phyloP scores from a whole-genome alignment of 2,113 vertebrate species.

The Psilopogon haemacephalus region DNA sequence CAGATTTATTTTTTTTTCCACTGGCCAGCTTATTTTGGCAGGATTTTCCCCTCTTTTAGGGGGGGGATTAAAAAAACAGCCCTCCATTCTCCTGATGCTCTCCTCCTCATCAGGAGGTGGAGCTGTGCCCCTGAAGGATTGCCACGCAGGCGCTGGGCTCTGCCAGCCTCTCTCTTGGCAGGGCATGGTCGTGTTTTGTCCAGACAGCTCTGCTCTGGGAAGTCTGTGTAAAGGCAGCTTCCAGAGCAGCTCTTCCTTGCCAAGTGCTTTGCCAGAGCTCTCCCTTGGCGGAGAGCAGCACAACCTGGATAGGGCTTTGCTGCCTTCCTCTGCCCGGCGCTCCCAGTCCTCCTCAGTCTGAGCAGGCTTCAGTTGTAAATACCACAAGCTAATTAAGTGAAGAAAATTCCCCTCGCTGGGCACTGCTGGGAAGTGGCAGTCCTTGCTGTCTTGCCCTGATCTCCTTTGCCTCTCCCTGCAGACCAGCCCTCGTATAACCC shows the following conservation, averaged over 20 bases:
- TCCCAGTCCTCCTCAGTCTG: neutral
- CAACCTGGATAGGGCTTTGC: neutral
- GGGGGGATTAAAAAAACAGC: neutral
- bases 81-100: neutral
- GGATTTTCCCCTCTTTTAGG: neutral
- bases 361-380: neutral
- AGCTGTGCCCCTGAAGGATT: neutral
- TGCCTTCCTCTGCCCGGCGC: neutral
- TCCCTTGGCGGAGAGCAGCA: neutral
- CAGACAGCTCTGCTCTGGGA: conserved; percentile 53
- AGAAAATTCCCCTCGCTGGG: accelerated
- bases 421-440: neutral
- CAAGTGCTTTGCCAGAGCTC: conserved; percentile 43
- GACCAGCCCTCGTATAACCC: neutral
- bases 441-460: neutral
- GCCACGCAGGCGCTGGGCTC: neutral
- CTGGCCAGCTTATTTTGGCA: neutral
- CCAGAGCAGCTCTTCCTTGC: conserved; percentile 47
- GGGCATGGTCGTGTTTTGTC: conserved; percentile 29
- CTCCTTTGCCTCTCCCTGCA: neutral
- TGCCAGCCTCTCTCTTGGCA: conserved; percentile 43
- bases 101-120: neutral
- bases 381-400: neutral
- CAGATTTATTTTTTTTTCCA: neutral
- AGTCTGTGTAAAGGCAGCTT: conserved; percentile 42